Base-by-base conservation (phyloP, 2,888 invertebrate genomes). In the Tachystola acroxantha region DNA sequence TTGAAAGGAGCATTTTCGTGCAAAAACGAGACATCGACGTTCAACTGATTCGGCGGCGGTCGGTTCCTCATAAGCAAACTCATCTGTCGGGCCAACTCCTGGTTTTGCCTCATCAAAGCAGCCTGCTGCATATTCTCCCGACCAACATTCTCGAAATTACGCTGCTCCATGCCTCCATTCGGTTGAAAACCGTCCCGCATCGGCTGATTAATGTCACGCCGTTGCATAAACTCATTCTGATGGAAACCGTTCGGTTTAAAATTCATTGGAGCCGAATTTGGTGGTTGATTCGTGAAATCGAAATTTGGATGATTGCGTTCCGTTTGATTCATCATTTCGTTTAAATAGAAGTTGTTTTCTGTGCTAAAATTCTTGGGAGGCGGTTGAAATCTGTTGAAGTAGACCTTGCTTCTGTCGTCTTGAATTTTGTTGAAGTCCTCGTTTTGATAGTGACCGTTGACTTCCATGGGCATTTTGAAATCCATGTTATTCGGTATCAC, bases 41-140 rank as follows among this genome's bases (percentile, higher is more conserved):
- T 86, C 39, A 86, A 45, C 33, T 64, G 84, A 40, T 75, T 84
- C 0, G 81, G 79, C 5, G 81, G 84, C 0, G 80, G 84, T 28
- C 80, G 57, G 45, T 67, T 84, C 38, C 84, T 65, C 71, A 85
- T 84, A 9, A 86, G 48, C 41, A 85, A 34, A 25, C 64, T 75
- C 86, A 86, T 84, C 36, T 85, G 86, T 3, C 84, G 51, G 3
- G 82, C 82, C 34, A 85, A 46, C 46, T 86, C 86, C 34, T 85
- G 85, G 10, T 76, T 77, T 46, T 81, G 86, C 9, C 82, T 53
- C 53, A 82, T 54, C 44, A 80, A 24, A 7, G 74, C 67, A 29
- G 61, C 67, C 37, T 81, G 81, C 37, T 77, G 78, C 52, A 67
- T 58, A 37, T 68, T 72, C 1, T 80, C 76, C 16, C 76, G 57